These are phyloP conservation scores for Lagria hirta DNA, from an alignment of 2,888 invertebrate genomes.

Conservation along the genomic window DNA sequence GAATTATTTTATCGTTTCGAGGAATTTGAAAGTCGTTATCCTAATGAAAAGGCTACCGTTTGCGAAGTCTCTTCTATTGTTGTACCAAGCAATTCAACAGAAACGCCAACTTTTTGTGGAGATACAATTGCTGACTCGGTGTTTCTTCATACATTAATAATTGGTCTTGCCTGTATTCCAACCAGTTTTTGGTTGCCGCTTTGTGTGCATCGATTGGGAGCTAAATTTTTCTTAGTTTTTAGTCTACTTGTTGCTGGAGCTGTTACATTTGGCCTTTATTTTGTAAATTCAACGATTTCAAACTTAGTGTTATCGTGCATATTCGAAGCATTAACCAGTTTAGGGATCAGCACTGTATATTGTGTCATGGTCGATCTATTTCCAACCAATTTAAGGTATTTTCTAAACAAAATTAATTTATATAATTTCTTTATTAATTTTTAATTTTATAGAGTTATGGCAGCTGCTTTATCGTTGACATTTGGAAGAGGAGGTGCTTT, in stretches of 20 bases:
- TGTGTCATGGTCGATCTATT: constrained; percentile 81
- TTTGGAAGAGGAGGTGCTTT: constrained; percentile 78
- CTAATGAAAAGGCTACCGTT: constrained; percentile 69
- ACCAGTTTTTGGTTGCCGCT: constrained; percentile 78
- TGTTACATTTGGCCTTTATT: constrained; percentile 75
- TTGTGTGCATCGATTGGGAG: constrained; percentile 76
- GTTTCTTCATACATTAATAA: constrained; percentile 75
- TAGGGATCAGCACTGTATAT: constrained; percentile 78
- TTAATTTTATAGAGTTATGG: constrained; percentile 69
- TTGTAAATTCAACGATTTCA: constrained; percentile 68
- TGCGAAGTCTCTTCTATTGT: constrained; percentile 75
- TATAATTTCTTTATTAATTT: background rate
- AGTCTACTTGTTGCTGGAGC: constrained; percentile 72
- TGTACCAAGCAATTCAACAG: constrained; percentile 47
- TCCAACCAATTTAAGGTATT: constrained; percentile 81
- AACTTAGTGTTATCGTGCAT: constrained; percentile 76
- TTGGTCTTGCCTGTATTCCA: constrained; percentile 78
- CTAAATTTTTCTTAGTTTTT: constrained; percentile 80
- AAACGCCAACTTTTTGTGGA: constrained; percentile 62
- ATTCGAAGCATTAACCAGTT: constrained; percentile 77
- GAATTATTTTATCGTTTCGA: constrained; percentile 84
- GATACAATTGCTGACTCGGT: constrained; percentile 68
- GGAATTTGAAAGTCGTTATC: constrained; percentile 68
- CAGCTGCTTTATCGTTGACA: constrained; percentile 75
- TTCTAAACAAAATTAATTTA: constrained; percentile 2